Base-by-base conservation (phyloP, 2,888 invertebrate genomes). In the Pandemis cinnamomeana region DNA sequence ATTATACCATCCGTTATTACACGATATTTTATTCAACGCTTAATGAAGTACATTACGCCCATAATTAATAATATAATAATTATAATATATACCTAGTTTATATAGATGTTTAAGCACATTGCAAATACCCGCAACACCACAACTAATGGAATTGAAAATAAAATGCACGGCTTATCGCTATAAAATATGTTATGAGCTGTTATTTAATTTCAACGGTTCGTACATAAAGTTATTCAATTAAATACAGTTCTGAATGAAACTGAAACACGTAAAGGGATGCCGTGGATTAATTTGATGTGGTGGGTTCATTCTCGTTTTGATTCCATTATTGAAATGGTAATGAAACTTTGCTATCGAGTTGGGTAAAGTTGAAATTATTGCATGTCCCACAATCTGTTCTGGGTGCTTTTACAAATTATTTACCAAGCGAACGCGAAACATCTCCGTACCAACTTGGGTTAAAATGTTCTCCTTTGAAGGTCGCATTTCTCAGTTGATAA, bases 111-210 rank as follows among this genome's bases (percentile, higher is more conserved):
- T 44, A 44, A 7, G 27, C 11, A 46, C 11, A 11, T 46, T 11
- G 46, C 46, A 11, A 51, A 51, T 51, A 51, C 44, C 7, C 27
- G 27, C 27, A 10, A 10, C 64, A 77, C 78, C 80, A 76, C 80
- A 77, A 77, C 79, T 85, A 86, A 87, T 85, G 85, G 83, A 81
- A 78, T 80, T 77, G 76, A 81, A 85, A 83, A 86, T 84, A 85
- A 84, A 85, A 78, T 78, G 76, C 76, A 67, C 77, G 76, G 63
- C 75, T 62, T 75, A 20, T 51, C 11, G 20, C 4, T 63, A 58
- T 58, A 44, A 61, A 61, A 61, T 61, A 61, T 61, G 61, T 61
- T 41, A 41, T 41, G 41, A 13, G 36, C 13, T 10, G 53, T 71
- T 72, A 69, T 76, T 77, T 74, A 76, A 77, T 76, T 77, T 71